A percentile compares a stretch with the other conserved stretches of the same genome.
phyloP scores from a whole-genome alignment of 64 coral and sea anemone genomes.

The Montipora efflorescens region DNA sequence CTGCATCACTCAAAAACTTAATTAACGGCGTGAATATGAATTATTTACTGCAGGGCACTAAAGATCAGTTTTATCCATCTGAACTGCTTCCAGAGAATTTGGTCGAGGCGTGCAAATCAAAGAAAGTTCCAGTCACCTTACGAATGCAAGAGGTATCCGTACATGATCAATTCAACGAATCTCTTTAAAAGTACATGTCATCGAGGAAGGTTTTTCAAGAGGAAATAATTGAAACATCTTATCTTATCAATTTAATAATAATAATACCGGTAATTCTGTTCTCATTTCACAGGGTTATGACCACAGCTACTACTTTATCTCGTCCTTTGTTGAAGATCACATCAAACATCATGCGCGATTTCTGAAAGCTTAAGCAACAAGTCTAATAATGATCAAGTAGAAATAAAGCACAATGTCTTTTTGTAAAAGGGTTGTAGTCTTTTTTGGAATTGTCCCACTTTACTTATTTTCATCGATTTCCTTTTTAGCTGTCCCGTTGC shows the following conservation, averaged over 20 bases:
- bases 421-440: neutral
- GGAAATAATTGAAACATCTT: no score
- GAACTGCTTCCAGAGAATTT: conserved; percentile 90
- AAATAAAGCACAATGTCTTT: neutral
- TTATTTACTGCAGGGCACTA: conserved; percentile 49
- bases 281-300: conserved; percentile 85
- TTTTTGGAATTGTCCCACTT: neutral
- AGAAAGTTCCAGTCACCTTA: conserved; percentile 64
- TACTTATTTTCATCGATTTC: no score
- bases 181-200: no score
- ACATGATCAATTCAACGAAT: no score
- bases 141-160: conserved; percentile 75
- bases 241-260: no score
- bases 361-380: conserved; percentile 22
- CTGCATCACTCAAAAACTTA: no score
- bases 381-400: neutral
- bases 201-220: no score
- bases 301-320: conserved; percentile 95
- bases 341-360: conserved; percentile 73
- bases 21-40: no score
- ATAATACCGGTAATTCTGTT: neutral
- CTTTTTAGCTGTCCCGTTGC: no score
- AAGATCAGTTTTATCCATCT: conserved; percentile 85
- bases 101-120: conserved; percentile 79
- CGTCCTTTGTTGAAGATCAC: conserved; percentile 92